Percentiles rank a stretch among this genome's conserved stretches.
These are phyloP conservation scores for Drosophila virilis DNA, from an alignment of 1,140 invertebrate species.

Conservation along the genomic window DNA sequence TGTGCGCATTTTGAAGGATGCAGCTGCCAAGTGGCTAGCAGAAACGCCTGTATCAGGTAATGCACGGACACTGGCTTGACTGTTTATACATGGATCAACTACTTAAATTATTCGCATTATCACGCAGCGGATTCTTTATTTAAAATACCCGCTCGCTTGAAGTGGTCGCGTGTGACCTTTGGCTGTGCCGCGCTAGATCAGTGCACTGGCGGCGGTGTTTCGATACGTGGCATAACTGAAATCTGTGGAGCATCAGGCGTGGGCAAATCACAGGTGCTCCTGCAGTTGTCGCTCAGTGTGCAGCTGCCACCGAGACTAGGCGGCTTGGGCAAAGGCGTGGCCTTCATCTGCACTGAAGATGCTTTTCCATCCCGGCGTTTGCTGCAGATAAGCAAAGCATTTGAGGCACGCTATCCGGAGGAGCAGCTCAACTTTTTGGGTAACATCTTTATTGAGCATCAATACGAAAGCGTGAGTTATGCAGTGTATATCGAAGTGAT, in stretches of 20 bases:
- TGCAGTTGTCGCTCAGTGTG: constrained; percentile 88
- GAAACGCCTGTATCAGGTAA: constrained; percentile 55
- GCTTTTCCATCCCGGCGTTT: constrained; percentile 90
- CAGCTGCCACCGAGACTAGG: constrained; percentile 75
- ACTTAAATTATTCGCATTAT: not conserved
- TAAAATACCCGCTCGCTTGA: constrained; percentile 52
- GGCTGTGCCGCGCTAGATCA: constrained; percentile 88
- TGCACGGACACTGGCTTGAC: not conserved
- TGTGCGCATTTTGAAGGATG: constrained; percentile 71
- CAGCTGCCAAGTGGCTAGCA: constrained; percentile 73
- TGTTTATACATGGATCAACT: not conserved
- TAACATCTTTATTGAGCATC: constrained; percentile 81
- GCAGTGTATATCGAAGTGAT: not conserved
- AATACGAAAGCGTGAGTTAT: constrained; percentile 86
- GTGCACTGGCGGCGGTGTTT: constrained; percentile 89
- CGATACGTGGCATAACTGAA: constrained; percentile 91
- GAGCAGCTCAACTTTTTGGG: constrained; percentile 67
- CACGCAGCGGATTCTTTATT: constrained; percentile 58
- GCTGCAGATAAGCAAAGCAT: constrained; percentile 84
- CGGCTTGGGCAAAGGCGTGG: constrained; percentile 86
- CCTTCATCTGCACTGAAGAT: constrained; percentile 92
- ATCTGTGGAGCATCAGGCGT: constrained; percentile 92
- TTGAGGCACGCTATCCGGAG: constrained; percentile 59
- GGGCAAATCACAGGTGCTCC: constrained; percentile 94
- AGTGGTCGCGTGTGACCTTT: constrained; percentile 85